Evolutionary conservation across 2,888 invertebrate species (phyloP).

Genomic region (Caenorhabditis japonica): DNA sequence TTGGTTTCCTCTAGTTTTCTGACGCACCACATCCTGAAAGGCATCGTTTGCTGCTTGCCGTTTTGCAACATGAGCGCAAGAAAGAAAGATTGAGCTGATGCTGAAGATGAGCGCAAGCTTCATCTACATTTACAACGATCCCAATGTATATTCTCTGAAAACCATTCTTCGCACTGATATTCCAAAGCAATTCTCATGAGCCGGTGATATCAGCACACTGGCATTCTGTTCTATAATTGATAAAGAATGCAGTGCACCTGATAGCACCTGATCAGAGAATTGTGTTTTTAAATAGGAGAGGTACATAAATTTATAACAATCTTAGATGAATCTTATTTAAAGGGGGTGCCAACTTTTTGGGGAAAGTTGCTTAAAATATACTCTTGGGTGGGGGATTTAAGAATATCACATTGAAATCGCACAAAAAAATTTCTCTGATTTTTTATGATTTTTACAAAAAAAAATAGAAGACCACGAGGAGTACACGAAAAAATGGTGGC

Average conservation of each 20-base stretch:
- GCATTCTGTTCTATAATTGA: background rate
- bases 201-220: background rate
- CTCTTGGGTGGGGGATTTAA: too few species aligned
- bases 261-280: slow-evolving; percentile 6
- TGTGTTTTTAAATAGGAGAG: background rate
- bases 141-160: slow-evolving; percentile 17
- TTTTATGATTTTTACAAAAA: too few species aligned
- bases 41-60: slow-evolving; percentile 24
- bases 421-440: too few species aligned
- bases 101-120: slow-evolving; percentile 34
- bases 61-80: slow-evolving; percentile 20
- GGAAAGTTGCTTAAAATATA: too few species aligned
- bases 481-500: too few species aligned
- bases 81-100: slow-evolving; percentile 9
- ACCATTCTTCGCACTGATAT: too few species aligned
- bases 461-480: too few species aligned
- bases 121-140: slow-evolving; percentile 43
- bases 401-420: too few species aligned
- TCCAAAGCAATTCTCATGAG: slow-evolving; percentile 10
- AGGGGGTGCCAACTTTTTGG: too few species aligned
- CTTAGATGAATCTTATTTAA: too few species aligned
- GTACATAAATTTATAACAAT: background rate
- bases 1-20: slow-evolving; percentile 65
- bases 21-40: slow-evolving; percentile 63
- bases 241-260: slow-evolving; percentile 3